Percentiles rank a stretch among this genome's conserved stretches.
Conservation (phyloP, 2,888 invertebrate species). For the Choristoneura rosaceana region DNA sequence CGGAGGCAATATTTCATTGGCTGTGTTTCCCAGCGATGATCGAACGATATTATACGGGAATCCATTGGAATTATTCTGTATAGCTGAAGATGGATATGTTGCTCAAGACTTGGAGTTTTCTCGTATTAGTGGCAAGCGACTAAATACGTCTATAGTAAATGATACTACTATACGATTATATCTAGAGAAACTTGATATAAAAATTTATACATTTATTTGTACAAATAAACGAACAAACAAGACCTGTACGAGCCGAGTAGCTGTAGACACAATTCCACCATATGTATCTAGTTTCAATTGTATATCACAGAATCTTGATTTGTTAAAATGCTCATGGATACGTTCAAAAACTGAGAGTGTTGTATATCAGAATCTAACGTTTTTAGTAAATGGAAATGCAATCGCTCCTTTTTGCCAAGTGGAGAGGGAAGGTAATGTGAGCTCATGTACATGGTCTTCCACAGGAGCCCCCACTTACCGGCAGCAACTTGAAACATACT, state of each 20-base stretch:
- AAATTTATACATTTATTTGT: constrained; percentile 84
- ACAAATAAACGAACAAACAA: constrained; percentile 63
- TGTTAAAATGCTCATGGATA: constrained; percentile 91
- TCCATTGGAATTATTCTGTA: constrained; percentile 87
- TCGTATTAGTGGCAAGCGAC: constrained; percentile 47
- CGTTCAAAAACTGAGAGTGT: constrained; percentile 76
- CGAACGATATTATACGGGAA: constrained; percentile 85
- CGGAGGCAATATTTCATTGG: constrained; percentile 63
- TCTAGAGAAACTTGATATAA: constrained; percentile 82
- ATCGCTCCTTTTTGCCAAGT: constrained; percentile 56
- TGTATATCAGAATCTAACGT: constrained; percentile 63
- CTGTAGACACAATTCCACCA: constrained; percentile 85
- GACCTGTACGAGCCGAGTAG: constrained; percentile 63
- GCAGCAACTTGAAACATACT: constrained; percentile 76
- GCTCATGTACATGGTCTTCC: constrained; percentile 66
- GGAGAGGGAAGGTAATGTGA: constrained; percentile 46
- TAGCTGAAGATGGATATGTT: constrained; percentile 74
- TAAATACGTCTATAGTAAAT: constrained; percentile 84
- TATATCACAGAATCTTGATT: constrained; percentile 89
- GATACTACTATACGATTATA: constrained; percentile 86
- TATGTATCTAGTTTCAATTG: constrained; percentile 90
- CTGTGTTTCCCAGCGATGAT: constrained; percentile 83
- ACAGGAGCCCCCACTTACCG: constrained; percentile 74
- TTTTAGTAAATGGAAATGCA: constrained; percentile 57
- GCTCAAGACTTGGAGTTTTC: constrained; percentile 77